Evolutionary conservation across 2,113 vertebrate species (phyloP), one percentile per base, ranked within the genome.

Genomic region (Chionis minor): DNA sequence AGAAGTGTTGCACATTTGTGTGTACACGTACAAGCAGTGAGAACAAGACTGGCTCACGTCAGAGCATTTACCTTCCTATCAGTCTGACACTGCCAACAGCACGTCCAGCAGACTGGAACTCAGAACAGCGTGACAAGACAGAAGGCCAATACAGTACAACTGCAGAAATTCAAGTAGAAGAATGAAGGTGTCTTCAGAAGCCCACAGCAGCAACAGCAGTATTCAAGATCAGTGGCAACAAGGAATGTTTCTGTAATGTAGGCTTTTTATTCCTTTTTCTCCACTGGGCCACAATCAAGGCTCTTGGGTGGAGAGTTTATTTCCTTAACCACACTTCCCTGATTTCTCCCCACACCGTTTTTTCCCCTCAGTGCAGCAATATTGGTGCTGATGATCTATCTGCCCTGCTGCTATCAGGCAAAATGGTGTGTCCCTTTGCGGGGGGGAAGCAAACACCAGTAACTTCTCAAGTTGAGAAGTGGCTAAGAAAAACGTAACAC

Each of bases 101-200:
- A 87, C 6, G 3, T 77, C 77, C 87, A 87, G 84, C 80, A 70
- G 81, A 66, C 65, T 49, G 65, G 75, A 94, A 58, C 59, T 75
- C 38, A 1, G 45, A 86, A 84, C 40, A 90, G 61, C 3, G 0
- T 10, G 59, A 89, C 78, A 66, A 95, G 59, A 88, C 73, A 94
- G 74, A 92, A 91, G 82, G 88, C 45, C 71, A 82, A 78, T 93
- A 88, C 91, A 95, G 88, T 88, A 95, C 80, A 83, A 91, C 70
- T 82, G 85, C 86, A 79, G 93, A 97, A 80, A 86, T 94, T 96
- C 88, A 97, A 97, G 96, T 84, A 95, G 56, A 95, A 79, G 61
- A 93, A 95, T 38, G 33, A 80, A 84, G 77, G 23, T 80, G 55
- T 87, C 70, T 94, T 92, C 82, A 89, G 83, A 95, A 94, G 85